Conservation (phyloP, 1,140 invertebrate species). For the Glossosoma conforme region DNA sequence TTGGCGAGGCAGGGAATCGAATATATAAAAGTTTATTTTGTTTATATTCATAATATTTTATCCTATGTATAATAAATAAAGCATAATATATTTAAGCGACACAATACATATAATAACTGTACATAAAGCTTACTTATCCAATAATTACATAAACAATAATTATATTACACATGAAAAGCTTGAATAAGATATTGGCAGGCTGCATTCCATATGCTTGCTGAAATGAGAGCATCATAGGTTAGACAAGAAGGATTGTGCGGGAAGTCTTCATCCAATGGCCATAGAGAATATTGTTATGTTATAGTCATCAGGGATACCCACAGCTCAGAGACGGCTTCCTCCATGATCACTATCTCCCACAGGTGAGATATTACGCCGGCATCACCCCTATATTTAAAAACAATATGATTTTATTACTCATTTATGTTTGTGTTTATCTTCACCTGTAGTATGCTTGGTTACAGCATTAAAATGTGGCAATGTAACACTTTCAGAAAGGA, state of each 20-base stretch:
- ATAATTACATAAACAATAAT: background rate
- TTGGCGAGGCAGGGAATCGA: too few relatives aligned
- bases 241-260: constrained; percentile 6
- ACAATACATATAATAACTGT: background rate
- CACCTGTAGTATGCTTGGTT: too few relatives aligned
- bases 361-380: constrained; percentile 86
- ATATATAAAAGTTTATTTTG: too few relatives aligned
- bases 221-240: constrained; percentile 11
- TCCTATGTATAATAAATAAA: too few relatives aligned
- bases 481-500: too few relatives aligned
- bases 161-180: background rate
- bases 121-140: background rate
- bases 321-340: constrained; percentile 58
- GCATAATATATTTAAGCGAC: constrained; percentile 3
- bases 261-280: constrained; percentile 12
- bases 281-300: background rate
- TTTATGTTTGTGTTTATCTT: too few relatives aligned
- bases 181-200: background rate
- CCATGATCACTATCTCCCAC: constrained; percentile 76
- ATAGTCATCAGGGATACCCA: constrained; percentile 50
- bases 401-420: too few relatives aligned
- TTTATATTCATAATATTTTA: too few relatives aligned
- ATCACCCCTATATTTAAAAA: constrained; percentile 89
- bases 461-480: too few relatives aligned
- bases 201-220: constrained; percentile 12